Base-by-base conservation (phyloP, 2,888 invertebrate species). In the Chelonus formosanus region DNA sequence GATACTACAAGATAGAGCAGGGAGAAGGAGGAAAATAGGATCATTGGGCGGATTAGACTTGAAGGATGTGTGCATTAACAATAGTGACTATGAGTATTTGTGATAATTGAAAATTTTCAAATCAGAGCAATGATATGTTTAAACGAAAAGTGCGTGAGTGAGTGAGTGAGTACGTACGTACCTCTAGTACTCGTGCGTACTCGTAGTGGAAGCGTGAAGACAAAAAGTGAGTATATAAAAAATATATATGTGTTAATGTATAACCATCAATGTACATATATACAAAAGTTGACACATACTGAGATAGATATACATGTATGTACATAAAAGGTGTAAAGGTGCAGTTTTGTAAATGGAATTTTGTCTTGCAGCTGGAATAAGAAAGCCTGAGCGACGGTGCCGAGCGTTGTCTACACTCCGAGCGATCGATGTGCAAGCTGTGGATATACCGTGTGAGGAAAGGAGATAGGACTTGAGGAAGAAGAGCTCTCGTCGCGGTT, bases 141-240 rank as follows among this genome's bases (percentile, higher is more conserved):
- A 71, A 65, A 71, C 68, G 71, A 71, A 73, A 76, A 71, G 75
- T 77, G 75, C 73, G 73, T 73, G 71, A 70, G 73, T 71, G 71
- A 70, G 70, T 74, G 71, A 69, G 64, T 69, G 67, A 69, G 71
- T 69, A 67, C 71, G 73, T 71, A 71, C 68, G 68, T 69, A 69
- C 67, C 63, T 67, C 53, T 65, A 50, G 59, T 65, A 67, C 59
- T 69, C 68, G 69, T 68, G 70, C 47, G 40, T 62, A 47, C 45
- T 47, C 31, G 40, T 6, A 40, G 40, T 40, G 40, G 4, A 20
- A 20, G 20, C 20, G 20, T 20, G 20, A 20, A 20, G 20, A 20
- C 20, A 20, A 20, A 20, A 20, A 20, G 20, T 20, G 20, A 20
- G 20, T 20, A 20, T 20, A 20, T 20, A 20, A 20, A 20, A 20